Evolutionary conservation across 35 echinoderm and acorn worm genomes (phyloP).

Genomic region (Lytechinus pictus): DNA sequence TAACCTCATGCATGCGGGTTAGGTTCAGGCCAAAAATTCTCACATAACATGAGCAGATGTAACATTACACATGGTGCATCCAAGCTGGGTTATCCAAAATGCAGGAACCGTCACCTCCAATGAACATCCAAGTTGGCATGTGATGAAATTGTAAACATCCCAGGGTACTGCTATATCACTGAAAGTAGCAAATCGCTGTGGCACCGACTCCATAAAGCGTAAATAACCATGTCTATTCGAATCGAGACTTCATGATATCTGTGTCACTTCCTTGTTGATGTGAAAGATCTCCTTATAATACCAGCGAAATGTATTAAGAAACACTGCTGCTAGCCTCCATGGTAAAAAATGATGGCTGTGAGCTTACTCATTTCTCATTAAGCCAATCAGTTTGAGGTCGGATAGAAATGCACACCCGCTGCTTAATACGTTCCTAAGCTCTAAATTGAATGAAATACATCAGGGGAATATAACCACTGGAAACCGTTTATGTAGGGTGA

Average conservation of each 20-base stretch:
- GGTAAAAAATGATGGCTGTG: neutral
- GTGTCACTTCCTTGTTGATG: neutral
- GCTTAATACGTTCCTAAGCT: neutral
- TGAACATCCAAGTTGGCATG: neutral
- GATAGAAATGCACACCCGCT: conserved; percentile 1
- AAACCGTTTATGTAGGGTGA: neutral
- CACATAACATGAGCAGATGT: neutral
- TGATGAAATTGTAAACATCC: neutral
- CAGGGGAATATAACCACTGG: neutral
- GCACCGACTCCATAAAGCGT: neutral
- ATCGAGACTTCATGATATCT: neutral
- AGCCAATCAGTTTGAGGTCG: conserved; percentile 1
- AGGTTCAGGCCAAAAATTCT: neutral
- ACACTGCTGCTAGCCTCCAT: neutral
- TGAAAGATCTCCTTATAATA: neutral
- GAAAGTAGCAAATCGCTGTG: neutral
- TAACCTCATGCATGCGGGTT: too few species aligned
- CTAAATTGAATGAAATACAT: neutral
- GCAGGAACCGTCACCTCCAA: neutral
- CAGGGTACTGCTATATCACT: neutral
- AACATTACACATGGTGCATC: neutral
- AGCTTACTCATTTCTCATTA: neutral
- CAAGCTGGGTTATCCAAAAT: neutral
- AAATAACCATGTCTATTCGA: neutral
- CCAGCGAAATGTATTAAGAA: neutral